Conservation (phyloP, 2,797 vertebrate species). For the Triplophysa bombifrons region DNA sequence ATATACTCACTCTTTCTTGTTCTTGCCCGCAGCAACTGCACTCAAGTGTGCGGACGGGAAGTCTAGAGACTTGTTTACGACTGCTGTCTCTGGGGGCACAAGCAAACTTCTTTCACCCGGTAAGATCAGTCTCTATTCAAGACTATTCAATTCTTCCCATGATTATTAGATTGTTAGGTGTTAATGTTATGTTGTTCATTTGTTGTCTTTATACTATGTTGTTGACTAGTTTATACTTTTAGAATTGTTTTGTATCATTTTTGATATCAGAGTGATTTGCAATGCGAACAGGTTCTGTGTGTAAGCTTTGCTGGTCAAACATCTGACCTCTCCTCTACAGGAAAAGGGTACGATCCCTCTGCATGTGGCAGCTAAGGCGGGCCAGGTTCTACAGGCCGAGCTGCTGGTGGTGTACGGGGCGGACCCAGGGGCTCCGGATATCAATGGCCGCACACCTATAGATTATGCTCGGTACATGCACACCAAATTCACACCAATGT, state of each 20-base stretch:
- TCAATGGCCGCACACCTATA: slow-evolving; percentile 94
- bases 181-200: not conserved
- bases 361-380: slow-evolving; percentile 93
- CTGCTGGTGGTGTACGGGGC: slow-evolving; percentile 94
- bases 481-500: not conserved
- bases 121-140: slow-evolving; percentile 71
- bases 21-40: slow-evolving; percentile 87
- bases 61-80: slow-evolving; percentile 95
- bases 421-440: slow-evolving; percentile 91
- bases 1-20: slow-evolving; percentile 1
- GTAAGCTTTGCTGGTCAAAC: not conserved
- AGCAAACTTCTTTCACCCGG: slow-evolving; percentile 98
- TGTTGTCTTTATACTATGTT: not conserved
- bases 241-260: not conserved
- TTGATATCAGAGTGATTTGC: not conserved
- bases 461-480: slow-evolving; percentile 90
- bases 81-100: slow-evolving; percentile 94
- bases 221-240: not conserved
- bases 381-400: slow-evolving; percentile 93
- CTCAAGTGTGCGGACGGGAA: slow-evolving; percentile 95
- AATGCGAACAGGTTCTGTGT: not conserved
- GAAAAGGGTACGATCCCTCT: slow-evolving; percentile 96
- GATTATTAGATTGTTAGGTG: no score
- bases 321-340: slow-evolving; percentile 61
- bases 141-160: no score